Conservation (phyloP, 2,797 vertebrate genomes). For the Luscinia luscinia region DNA sequence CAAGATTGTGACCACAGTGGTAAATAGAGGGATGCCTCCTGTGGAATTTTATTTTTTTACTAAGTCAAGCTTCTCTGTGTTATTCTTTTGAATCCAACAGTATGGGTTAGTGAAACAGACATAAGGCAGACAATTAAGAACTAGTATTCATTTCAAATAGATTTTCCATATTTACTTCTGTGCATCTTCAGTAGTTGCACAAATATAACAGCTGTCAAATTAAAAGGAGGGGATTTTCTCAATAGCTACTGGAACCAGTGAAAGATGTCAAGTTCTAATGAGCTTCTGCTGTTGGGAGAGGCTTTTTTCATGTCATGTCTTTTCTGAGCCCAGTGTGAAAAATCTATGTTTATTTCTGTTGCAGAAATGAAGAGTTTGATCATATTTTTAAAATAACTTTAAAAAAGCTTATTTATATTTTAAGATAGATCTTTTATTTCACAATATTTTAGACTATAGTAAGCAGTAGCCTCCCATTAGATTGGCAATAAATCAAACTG, state of each 20-base stretch:
- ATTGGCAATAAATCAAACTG: background rate
- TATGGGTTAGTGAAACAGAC: background rate
- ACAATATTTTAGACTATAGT: background rate
- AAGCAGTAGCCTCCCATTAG: background rate
- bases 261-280: background rate
- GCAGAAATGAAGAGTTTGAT: background rate
- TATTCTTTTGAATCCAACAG: background rate
- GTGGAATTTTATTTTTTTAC: background rate
- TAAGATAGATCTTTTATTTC: background rate
- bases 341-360: background rate
- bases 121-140: background rate
- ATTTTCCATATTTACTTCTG: background rate
- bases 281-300: background rate
- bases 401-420: background rate
- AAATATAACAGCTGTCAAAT: background rate
- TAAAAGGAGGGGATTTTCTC: background rate
- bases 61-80: background rate
- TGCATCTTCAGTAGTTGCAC: rapidly evolving
- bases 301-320: rapidly evolving
- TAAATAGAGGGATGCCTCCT: background rate
- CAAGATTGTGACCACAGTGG: background rate
- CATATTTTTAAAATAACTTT: background rate
- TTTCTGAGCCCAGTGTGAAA: background rate
- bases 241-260: background rate
- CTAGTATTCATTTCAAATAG: background rate